These are phyloP conservation scores for Mimumesa dahlbomi DNA, from an alignment of 2,888 invertebrate genomes.

Conservation along the genomic window DNA sequence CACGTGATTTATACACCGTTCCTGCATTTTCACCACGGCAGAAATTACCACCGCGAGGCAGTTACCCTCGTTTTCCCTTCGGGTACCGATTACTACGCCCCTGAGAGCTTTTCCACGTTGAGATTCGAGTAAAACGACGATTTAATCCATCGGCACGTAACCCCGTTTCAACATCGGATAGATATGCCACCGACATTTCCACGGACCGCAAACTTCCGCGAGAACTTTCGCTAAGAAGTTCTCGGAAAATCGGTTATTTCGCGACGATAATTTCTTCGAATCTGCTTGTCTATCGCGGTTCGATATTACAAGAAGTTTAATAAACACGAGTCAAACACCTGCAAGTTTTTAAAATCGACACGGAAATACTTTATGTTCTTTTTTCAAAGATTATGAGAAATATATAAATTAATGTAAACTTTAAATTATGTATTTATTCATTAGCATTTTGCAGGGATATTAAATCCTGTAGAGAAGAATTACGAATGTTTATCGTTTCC, in stretches of 20 bases:
- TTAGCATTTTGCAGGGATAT: too few relatives aligned
- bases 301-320: neutral
- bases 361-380: neutral
- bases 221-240: slow-evolving; percentile 5
- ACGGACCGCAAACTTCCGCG: slow-evolving; percentile 1
- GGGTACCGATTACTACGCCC: slow-evolving; percentile 34
- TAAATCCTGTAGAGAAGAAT: too few relatives aligned
- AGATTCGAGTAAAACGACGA: slow-evolving; percentile 7
- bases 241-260: slow-evolving; percentile 4
- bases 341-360: neutral
- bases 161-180: neutral
- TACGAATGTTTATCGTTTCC: too few relatives aligned
- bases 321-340: neutral
- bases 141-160: slow-evolving; percentile 32
- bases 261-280: neutral
- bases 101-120: slow-evolving; percentile 19
- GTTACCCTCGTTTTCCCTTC: slow-evolving; percentile 13
- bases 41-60: slow-evolving; percentile 36
- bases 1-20: slow-evolving; percentile 49
- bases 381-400: neutral
- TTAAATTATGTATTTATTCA: neutral
- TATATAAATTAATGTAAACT: neutral
- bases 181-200: slow-evolving; percentile 5
- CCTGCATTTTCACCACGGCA: slow-evolving; percentile 30
- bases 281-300: neutral